Conservation (phyloP, 1,140 invertebrate genomes). For the Bombyx mori region DNA sequence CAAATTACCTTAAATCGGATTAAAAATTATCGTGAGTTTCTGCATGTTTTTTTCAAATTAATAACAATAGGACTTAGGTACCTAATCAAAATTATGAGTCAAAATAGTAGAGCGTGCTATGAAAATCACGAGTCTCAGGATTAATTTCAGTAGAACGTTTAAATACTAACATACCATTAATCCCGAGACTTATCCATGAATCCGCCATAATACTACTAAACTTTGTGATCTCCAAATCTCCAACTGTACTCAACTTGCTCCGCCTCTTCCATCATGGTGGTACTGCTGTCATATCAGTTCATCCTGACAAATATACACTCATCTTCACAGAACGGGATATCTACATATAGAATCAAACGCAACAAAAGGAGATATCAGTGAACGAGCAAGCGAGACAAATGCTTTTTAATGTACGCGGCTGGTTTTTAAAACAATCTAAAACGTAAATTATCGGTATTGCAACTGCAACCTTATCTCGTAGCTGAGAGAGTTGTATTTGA, state of each 20-base stretch:
- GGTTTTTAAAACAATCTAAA: conserved; percentile 27
- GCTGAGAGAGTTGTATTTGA: conserved; percentile 45
- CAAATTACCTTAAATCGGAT: too few species aligned
- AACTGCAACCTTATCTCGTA: conserved; percentile 57
- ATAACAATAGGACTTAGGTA: too few species aligned
- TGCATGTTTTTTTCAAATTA: too few species aligned
- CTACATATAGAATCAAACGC: conserved; percentile 58
- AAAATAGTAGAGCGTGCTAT: too few species aligned
- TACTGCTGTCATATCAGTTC: conserved; percentile 34
- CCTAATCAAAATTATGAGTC: too few species aligned
- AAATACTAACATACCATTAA: too few species aligned
- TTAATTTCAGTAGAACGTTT: too few species aligned
- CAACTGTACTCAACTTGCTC: conserved; percentile 24
- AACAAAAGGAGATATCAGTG: conserved; percentile 52
- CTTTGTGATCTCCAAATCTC: conserved; percentile 13
- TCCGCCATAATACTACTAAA: conserved; percentile 22
- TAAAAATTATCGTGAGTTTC: too few species aligned
- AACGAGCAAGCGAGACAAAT: conserved; percentile 51
- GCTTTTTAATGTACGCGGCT: conserved; percentile 53
- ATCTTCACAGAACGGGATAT: conserved; percentile 64
- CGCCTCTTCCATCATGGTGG: conserved; percentile 68
- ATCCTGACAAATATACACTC: conserved; percentile 51
- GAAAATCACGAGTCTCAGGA: too few species aligned
- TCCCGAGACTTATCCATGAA: conserved; percentile 11
- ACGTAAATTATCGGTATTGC: conserved; percentile 36